Conservation (phyloP, 2,113 vertebrate species). For the Callorhinus ursinus region DNA sequence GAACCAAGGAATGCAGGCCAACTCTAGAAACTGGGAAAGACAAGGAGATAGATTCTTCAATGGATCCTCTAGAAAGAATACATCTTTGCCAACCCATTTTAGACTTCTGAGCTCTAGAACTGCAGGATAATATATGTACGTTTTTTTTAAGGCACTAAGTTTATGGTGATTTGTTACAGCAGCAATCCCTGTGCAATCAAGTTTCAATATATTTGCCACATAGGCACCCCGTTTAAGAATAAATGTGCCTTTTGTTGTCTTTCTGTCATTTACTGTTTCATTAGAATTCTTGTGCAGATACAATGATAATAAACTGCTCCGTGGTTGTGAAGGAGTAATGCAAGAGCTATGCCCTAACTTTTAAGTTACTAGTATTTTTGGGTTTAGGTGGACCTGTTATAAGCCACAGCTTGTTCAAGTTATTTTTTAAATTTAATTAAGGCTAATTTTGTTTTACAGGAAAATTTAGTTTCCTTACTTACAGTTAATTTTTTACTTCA, state of each 20-base stretch:
- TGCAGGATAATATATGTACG: background rate
- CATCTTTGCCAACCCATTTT: background rate
- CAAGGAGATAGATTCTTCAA: background rate
- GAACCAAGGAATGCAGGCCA: background rate
- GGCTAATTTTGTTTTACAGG: background rate
- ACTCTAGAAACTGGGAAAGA: background rate
- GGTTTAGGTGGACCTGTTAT: background rate
- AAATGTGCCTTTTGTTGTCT: background rate
- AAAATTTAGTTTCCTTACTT: background rate
- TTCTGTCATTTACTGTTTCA: background rate
- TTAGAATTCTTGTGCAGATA: background rate
- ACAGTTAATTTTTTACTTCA: background rate
- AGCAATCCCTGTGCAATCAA: background rate
- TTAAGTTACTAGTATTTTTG: background rate
- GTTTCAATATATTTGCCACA: background rate
- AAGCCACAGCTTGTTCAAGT: constrained; percentile 4
- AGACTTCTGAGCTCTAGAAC: background rate
- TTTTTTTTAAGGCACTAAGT: background rate
- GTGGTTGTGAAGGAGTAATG: background rate
- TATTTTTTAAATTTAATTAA: constrained; percentile 48
- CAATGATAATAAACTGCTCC: background rate
- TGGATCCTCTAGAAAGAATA: background rate
- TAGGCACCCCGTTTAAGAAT: background rate
- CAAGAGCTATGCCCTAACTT: background rate
- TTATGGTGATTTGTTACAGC: background rate